Conservation (phyloP, 2,797 vertebrate genomes). For the Columba guinea region DNA sequence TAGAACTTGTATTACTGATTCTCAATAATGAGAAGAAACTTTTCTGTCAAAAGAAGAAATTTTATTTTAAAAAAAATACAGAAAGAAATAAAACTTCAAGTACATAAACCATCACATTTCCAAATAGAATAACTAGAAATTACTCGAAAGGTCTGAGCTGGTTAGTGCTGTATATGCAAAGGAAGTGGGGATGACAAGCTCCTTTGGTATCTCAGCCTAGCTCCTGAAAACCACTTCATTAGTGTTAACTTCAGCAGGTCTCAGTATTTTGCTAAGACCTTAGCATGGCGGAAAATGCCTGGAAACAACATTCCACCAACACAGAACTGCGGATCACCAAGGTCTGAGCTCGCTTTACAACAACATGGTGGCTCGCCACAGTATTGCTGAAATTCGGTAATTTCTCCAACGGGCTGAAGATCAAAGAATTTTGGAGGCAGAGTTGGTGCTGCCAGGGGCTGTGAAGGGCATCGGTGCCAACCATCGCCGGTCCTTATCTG, state of each 20-base stretch:
- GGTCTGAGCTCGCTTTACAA: neutral
- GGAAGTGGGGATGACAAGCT: neutral
- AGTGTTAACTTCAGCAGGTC: neutral
- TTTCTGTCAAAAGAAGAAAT: neutral
- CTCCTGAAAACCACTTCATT: neutral
- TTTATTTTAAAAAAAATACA: neutral
- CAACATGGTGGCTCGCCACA: neutral
- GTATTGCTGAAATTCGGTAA: neutral
- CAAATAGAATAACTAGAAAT: neutral
- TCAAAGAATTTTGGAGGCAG: neutral
- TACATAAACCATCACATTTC: neutral
- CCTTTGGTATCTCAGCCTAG: neutral
- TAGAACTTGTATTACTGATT: neutral
- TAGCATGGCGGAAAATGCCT: neutral
- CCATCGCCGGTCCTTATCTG: neutral
- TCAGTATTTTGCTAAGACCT: neutral
- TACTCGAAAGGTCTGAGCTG: neutral
- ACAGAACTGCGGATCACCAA: neutral
- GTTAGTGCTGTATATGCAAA: neutral
- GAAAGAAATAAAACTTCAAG: neutral
- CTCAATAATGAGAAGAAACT: neutral
- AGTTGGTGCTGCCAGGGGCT: neutral
- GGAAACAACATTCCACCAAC: neutral
- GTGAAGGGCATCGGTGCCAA: neutral
- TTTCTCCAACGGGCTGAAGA: neutral